Conservation (phyloP, 2,888 invertebrate species). For the Dasysyrphus tricinctus region DNA sequence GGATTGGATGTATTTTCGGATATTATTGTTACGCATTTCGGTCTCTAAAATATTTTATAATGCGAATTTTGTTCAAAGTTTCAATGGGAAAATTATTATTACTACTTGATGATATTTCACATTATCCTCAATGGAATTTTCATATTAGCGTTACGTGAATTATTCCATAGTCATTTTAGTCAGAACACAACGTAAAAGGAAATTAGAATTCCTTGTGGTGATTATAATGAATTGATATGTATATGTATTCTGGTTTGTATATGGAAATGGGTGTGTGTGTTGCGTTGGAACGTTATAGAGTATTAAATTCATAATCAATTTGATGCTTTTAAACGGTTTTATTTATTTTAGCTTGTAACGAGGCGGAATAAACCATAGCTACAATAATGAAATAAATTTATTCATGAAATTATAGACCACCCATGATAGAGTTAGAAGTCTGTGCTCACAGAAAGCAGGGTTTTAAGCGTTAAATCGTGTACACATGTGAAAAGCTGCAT, state of each 20-base stretch:
- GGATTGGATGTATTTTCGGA: neutral
- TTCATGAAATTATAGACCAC: conserved; percentile 12
- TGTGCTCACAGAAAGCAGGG: neutral
- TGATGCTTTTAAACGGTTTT: conserved; percentile 21
- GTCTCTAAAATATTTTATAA: conserved; percentile 25
- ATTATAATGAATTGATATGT: conserved; percentile 9
- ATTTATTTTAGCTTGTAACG: conserved; percentile 10
- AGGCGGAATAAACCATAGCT: conserved; percentile 2
- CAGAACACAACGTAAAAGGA: neutral
- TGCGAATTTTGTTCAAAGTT: conserved; percentile 35
- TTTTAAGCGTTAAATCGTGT: neutral
- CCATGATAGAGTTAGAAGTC: neutral
- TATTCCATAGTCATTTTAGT: conserved; percentile 5
- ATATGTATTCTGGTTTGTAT: neutral
- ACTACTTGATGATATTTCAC: conserved; percentile 33
- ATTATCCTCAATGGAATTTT: conserved; percentile 33
- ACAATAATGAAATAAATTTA: conserved; percentile 20
- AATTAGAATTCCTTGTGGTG: conserved; percentile 26
- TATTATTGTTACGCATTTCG: neutral
- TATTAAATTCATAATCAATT: conserved; percentile 28
- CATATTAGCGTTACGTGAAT: conserved; percentile 36
- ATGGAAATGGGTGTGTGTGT: neutral
- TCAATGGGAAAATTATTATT: conserved; percentile 32
- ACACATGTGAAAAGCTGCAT: neutral
- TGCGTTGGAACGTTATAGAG: neutral